Evolutionary conservation across 2,888 invertebrate genomes (phyloP).

Genomic region (Hofmannophila pseudospretella): DNA sequence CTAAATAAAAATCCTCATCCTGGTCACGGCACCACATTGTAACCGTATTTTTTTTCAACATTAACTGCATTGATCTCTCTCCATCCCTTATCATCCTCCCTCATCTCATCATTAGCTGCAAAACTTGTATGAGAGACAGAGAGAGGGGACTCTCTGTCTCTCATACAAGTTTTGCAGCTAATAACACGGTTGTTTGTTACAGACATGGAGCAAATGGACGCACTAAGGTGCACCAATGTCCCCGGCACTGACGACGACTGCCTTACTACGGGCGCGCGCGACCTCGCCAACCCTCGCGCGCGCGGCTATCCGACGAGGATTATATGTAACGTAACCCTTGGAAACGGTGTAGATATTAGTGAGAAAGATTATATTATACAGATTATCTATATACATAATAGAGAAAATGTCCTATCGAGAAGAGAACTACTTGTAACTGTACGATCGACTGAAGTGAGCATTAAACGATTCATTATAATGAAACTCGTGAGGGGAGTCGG

Average conservation of each 20-base stretch:
- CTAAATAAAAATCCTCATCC: no score
- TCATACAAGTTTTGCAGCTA: no score
- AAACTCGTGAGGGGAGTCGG: constrained; percentile 57
- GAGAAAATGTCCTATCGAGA: constrained; percentile 73
- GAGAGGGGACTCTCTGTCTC: no score
- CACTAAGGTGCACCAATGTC: constrained; percentile 55
- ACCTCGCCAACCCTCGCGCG: constrained; percentile 19
- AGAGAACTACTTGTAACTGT: constrained; percentile 65
- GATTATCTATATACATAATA: constrained; percentile 76
- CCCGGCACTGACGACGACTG: constrained; percentile 29
- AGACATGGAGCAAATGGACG: constrained; percentile 74
- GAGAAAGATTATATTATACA: constrained; percentile 76
- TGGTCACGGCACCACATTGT: background rate
- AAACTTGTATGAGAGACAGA: no score
- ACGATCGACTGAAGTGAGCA: constrained; percentile 69
- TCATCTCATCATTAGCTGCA: no score
- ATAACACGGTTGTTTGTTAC: constrained; percentile 36
- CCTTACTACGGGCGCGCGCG: constrained; percentile 30
- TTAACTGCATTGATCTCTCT: background rate
- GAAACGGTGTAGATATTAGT: constrained; percentile 77
- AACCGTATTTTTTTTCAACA: background rate
- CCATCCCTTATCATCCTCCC: no score
- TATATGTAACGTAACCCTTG: constrained; percentile 68
- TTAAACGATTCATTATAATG: constrained; percentile 61
- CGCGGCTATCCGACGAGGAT: constrained; percentile 44